Evolutionary conservation across 2,888 invertebrate species (phyloP), one percentile per base, ranked within the genome.

Genomic region (Julus scanicus): DNA sequence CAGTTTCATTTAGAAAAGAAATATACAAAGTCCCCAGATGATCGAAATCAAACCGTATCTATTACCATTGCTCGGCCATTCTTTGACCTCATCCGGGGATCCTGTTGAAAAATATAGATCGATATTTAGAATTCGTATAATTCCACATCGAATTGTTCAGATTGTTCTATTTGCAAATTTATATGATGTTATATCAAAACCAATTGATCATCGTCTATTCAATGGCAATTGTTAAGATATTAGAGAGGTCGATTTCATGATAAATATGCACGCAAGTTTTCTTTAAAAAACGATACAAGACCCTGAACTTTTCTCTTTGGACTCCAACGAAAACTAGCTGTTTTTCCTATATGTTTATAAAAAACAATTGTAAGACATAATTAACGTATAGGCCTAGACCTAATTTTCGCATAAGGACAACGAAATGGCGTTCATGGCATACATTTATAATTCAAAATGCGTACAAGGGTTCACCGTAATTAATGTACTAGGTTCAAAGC

Each of bases 241-340:
- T 6, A 20, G 71, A 29, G 71, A 71, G 71, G 71, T 71, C 71
- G 17, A n/a, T 57, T 57, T 57, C 53, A n/a, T n/a, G 57, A 17
- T 57, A n/a, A 71, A 71, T 29, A 5, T 29, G 71, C 71, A 29
- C 29, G 1, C 29, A 20, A 71, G 8, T 71, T n/a, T 71, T 71
- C 20, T 20, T 8, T 8, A 20, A 8, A 20, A 29, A 71, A 20
- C 29, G 17, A 71, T 29, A 9, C 5, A 4, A 71, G 71, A 71
- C 71, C 71, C 71, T 71, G 71, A 71, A 71, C 71, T 71, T 71
- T 71, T 71, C 71, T 29, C 71, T 71, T 71, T 71, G 71, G 71
- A 71, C 71, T 71, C 29, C 20, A 20, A 20, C 8, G 29, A 29
- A 29, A 71, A 71, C n/a, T n/a, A n/a, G n/a, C 20, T 71, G 71